Evolutionary conservation across 2,113 vertebrate species (phyloP).

Genomic region (Heterotilapia buettikoferi): DNA sequence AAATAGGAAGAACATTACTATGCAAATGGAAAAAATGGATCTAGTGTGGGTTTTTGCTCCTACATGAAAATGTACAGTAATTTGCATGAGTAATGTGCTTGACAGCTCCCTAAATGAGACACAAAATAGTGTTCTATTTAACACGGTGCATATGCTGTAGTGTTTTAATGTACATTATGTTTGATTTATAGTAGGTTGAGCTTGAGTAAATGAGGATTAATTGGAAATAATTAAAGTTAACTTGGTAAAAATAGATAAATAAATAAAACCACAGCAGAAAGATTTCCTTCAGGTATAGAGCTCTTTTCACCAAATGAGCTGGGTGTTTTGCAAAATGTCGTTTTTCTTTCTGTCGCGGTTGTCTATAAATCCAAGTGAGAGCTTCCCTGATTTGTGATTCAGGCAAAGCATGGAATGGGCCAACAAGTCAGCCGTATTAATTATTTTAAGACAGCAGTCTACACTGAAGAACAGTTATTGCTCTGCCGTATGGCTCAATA

Average conservation of each 20-base stretch:
- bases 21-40: neutral
- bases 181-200: neutral
- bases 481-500: conserved; percentile 22
- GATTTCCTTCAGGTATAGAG: neutral
- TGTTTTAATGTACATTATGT: neutral
- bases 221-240: neutral
- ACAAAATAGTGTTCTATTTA: neutral
- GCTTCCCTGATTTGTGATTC: neutral
- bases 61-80: neutral
- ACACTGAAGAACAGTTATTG: conserved; percentile 26
- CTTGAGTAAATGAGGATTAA: neutral
- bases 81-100: neutral
- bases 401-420: neutral
- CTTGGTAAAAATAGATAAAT: neutral
- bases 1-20: neutral
- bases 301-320: neutral
- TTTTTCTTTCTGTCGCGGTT: neutral
- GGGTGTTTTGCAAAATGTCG: neutral
- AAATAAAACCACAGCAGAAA: neutral
- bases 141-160: neutral
- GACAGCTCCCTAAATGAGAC: neutral
- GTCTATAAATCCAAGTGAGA: neutral
- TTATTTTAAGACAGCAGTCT: conserved; percentile 30
- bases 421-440: neutral
- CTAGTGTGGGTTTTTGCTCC: neutral